Conservation (phyloP, 2,113 vertebrate species). For the Lates calcarifer region DNA sequence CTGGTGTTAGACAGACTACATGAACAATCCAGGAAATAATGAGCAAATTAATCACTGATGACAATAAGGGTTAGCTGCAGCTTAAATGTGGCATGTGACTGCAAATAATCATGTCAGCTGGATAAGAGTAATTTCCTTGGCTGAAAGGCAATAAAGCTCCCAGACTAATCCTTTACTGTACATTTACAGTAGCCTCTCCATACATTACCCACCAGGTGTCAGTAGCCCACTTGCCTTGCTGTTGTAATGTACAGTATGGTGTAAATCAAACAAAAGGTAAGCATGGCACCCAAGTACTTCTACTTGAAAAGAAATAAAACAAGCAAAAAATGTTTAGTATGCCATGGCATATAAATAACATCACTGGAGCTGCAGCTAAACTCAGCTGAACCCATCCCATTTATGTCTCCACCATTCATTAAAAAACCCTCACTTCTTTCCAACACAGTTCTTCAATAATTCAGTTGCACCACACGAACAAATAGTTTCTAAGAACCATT, state of each 20-base stretch:
- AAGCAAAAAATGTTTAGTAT: background rate
- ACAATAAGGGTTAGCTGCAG: no score
- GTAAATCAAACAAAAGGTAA: no score
- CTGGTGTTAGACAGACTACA: no score
- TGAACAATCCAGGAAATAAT: no score
- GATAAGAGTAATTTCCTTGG: no score
- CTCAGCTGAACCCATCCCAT: background rate
- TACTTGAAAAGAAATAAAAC: slow-evolving; percentile 22
- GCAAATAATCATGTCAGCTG: no score
- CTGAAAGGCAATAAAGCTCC: background rate
- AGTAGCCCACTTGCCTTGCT: slow-evolving; percentile 38
- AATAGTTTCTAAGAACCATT: slow-evolving; percentile 3
- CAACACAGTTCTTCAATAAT: background rate
- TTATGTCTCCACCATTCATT: background rate
- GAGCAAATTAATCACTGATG: no score
- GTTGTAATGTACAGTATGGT: background rate
- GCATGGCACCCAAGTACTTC: no score
- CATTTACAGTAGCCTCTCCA: background rate
- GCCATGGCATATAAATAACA: background rate
- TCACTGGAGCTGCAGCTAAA: background rate
- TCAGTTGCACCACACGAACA: background rate
- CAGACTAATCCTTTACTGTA: background rate
- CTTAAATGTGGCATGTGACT: no score
- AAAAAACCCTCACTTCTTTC: background rate
- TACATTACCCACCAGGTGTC: slow-evolving; percentile 74